Evolutionary conservation across 1,140 invertebrate species (phyloP).

Genomic region (Acromyrmex echinatior): DNA sequence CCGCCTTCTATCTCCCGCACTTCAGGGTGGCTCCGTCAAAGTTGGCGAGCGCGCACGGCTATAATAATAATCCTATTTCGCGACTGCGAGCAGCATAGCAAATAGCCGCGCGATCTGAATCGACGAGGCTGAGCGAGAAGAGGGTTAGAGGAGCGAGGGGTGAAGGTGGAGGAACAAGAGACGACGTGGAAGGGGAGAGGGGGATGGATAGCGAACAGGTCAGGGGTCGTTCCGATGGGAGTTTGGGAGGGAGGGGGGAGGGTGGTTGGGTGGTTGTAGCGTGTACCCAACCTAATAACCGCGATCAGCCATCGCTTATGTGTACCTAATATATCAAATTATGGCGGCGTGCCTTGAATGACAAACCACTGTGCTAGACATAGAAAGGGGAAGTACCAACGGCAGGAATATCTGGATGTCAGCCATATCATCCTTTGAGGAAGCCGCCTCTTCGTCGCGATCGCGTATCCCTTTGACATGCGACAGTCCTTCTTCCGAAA

Average conservation of each 20-base stretch:
- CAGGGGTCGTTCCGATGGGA: conserved; percentile 74
- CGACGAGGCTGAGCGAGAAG: conserved; percentile 65
- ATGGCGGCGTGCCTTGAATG: conserved; percentile 83
- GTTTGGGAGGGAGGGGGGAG: conserved; percentile 15
- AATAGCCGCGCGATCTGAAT: conserved; percentile 80
- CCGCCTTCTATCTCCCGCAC: not conserved
- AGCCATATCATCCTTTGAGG: conserved; percentile 50
- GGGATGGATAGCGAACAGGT: conserved; percentile 68
- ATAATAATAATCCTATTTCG: conserved; percentile 85
- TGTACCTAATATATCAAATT: conserved; percentile 86
- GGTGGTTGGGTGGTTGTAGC: conserved; percentile 72
- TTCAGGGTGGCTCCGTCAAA: conserved; percentile 49
- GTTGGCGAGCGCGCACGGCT: conserved; percentile 61
- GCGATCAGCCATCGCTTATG: conserved; percentile 85
- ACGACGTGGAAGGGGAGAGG: not conserved
- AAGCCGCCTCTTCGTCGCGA: conserved; percentile 16
- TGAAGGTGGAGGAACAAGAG: conserved; percentile 24
- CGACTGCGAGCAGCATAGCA: conserved; percentile 83
- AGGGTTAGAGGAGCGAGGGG: conserved; percentile 12
- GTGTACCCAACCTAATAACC: conserved; percentile 85
- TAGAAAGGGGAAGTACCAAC: conserved; percentile 66
- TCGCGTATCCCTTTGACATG: conserved; percentile 4
- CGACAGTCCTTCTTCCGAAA: not conserved
- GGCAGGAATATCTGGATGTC: conserved; percentile 60
- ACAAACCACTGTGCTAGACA: conserved; percentile 77